A percentile compares a stretch with the other conserved stretches of the same genome.
Evolutionary conservation across 2,797 vertebrate species (phyloP).

Genomic region (Jordanella pulchra): DNA sequence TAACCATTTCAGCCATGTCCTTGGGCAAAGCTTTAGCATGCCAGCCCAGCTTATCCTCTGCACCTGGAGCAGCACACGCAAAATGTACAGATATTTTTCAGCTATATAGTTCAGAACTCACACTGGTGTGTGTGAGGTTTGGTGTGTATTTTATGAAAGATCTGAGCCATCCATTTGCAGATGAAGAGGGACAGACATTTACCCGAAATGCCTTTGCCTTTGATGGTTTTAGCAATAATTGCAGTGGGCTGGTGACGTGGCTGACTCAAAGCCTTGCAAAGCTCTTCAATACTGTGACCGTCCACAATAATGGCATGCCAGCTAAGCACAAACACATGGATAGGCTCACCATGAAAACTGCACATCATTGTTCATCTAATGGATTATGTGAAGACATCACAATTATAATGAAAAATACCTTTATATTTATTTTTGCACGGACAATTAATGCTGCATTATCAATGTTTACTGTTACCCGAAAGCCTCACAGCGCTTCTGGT

Average conservation of each 20-base stretch:
- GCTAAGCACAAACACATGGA: slow-evolving; percentile 68
- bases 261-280: slow-evolving; percentile 94
- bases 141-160: neutral
- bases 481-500: slow-evolving; percentile 93
- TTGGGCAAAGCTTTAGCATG: slow-evolving; percentile 92
- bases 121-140: neutral
- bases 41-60: slow-evolving; percentile 95
- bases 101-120: neutral
- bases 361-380: neutral
- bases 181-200: slow-evolving; percentile 30
- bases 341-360: slow-evolving; percentile 10
- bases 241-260: slow-evolving; percentile 91
- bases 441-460: slow-evolving; percentile 1
- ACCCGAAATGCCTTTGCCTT: slow-evolving; percentile 95
- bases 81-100: slow-evolving; percentile 1
- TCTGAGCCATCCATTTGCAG: neutral
- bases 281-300: slow-evolving; percentile 94
- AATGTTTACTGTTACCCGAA: slow-evolving; percentile 83
- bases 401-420: neutral
- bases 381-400: neutral
- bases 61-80: slow-evolving; percentile 72
- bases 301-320: slow-evolving; percentile 93
- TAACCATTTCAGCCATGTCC: slow-evolving; percentile 90
- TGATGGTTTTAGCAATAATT: slow-evolving; percentile 94
- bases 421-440: neutral